phyloP scores from a whole-genome alignment of 2,797 vertebrate genomes.

The Aselliscus stoliczkanus region DNA sequence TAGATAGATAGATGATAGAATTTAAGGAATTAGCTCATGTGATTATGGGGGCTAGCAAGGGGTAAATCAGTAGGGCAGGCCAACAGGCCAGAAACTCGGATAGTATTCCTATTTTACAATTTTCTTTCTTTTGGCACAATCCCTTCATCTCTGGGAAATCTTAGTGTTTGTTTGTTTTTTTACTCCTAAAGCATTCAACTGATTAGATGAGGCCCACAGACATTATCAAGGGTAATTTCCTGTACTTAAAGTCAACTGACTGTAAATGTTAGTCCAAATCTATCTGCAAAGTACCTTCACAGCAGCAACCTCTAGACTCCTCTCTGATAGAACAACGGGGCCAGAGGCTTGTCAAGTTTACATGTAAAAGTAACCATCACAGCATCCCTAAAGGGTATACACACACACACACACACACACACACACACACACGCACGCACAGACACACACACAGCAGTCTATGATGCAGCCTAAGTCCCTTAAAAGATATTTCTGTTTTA shows the following conservation, averaged over 20 bases:
- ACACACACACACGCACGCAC: background rate
- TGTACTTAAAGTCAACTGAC: background rate
- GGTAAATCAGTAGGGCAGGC: background rate
- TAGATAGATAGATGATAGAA: background rate
- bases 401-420: background rate
- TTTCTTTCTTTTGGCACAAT: background rate
- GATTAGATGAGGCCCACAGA: background rate
- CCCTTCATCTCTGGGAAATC: background rate
- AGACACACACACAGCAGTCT: background rate
- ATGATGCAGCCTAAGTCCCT: background rate
- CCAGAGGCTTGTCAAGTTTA: background rate
- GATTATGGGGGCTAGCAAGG: fast-evolving
- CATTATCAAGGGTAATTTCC: background rate
- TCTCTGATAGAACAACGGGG: background rate
- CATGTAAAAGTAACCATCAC: background rate
- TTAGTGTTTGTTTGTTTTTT: no score
- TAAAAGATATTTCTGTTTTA: background rate
- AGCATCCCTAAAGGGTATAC: background rate
- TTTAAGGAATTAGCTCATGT: background rate
- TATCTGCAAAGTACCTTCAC: background rate
- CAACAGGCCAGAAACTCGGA: background rate
- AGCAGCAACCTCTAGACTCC: background rate
- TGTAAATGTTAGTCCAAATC: background rate
- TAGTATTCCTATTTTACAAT: background rate
- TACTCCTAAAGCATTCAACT: background rate